Conservation (phyloP, 1,140 invertebrate genomes). For the Myzus persicae region DNA sequence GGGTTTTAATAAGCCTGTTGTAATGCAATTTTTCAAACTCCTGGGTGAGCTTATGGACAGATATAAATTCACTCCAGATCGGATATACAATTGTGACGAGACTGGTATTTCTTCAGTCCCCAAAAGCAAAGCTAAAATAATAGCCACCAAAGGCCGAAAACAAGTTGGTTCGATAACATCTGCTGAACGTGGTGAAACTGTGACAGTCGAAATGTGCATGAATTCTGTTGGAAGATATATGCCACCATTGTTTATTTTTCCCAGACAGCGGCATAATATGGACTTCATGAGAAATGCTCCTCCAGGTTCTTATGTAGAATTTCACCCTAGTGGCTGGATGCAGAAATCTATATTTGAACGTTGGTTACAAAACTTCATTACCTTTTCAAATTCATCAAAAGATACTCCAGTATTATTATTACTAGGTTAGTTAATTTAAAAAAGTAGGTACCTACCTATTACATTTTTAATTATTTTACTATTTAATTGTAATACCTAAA, state of each 20-base stretch:
- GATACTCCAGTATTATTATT: conserved; percentile 59
- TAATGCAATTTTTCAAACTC: not conserved
- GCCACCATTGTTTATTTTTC: conserved; percentile 60
- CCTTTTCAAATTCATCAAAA: conserved; percentile 51
- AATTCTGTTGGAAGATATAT: conserved; percentile 63
- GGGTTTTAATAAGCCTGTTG: conserved; percentile 24
- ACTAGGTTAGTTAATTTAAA: conserved; percentile 40
- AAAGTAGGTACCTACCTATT: no score
- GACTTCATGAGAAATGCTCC: conserved; percentile 62
- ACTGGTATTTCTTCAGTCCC: conserved; percentile 65
- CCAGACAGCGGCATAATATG: conserved; percentile 58
- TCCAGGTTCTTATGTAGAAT: conserved; percentile 60
- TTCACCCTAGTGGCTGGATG: conserved; percentile 62
- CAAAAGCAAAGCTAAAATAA: conserved; percentile 64
- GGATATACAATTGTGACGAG: conserved; percentile 64
- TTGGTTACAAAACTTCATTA: conserved; percentile 60
- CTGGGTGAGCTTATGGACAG: not conserved
- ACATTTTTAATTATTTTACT: no score
- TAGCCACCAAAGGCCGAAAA: conserved; percentile 62
- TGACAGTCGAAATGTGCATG: conserved; percentile 64
- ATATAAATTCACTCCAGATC: conserved; percentile 60
- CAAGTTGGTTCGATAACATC: conserved; percentile 63
- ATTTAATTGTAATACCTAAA: no score
- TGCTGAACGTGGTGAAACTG: conserved; percentile 62
- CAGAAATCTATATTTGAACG: conserved; percentile 61